Evolutionary conservation across 2,888 invertebrate species (phyloP), one percentile per base, ranked within the genome.

Genomic region (Drosophila macrothrix): DNA sequence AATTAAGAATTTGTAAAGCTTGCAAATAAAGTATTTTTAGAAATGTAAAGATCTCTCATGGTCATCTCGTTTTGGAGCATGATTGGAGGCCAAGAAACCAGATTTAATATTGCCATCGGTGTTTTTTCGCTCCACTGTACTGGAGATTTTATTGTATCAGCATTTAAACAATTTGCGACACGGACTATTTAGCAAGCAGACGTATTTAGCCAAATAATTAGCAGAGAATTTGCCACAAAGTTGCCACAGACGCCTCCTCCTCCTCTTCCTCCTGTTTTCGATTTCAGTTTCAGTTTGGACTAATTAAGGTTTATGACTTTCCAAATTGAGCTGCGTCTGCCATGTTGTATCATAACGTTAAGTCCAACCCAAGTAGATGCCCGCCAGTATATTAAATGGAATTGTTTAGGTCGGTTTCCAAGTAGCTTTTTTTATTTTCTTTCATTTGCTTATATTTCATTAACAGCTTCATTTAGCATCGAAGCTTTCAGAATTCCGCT

Each of bases 121-220:
- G 31, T 31, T 33, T 41, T 46, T 46, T 14, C 25, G 25, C 58
- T 9, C 49, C 50, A 54, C 16, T 16, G 25, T 12, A 49, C 53
- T 61, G 39, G 16, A 35, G 39, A 58, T 60, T 50, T 67, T 43
- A 68, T 49, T 77, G 59, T 68, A 67, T 67, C 54, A 12, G 67
- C 62, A 54, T 63, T 55, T 56, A 3, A 35, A 35, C n/a, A 61
- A 49, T 59, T 63, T 55, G 2, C 35, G 62, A 54, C 19, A 64
- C 68, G 46, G 46, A 55, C 52, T 70, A 53, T 66, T 39, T 50
- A 50, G 39, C 61, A 64, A 69, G 64, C 59, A 73, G 41, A 31
- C 41, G 54, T 66, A 60, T 78, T 79, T 73, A 58, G 53, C 31
- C n/a, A 73, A 81, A n/a, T 49, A 86, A 76, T 83, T 88, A 87